Conservation (phyloP, 2,888 invertebrate genomes). For the Cataglyphis livida region DNA sequence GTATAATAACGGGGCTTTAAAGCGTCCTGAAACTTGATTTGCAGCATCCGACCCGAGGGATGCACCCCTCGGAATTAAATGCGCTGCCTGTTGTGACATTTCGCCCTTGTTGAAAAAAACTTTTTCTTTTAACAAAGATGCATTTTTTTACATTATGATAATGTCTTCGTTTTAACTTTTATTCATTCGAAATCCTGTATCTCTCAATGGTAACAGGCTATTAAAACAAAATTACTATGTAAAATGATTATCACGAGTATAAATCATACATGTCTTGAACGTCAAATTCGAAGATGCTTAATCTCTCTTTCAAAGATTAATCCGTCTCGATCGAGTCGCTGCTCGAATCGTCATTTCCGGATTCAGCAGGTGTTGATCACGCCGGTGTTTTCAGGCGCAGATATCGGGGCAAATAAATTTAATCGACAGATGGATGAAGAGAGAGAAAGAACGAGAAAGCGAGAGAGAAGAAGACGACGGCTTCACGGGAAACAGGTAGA, state of each 20-base stretch:
- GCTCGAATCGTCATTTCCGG: background rate
- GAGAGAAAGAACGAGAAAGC: background rate
- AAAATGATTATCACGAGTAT: background rate
- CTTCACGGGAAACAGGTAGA: conserved; percentile 30
- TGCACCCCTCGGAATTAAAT: conserved; percentile 19
- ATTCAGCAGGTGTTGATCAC: conserved; percentile 10
- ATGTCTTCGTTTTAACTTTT: background rate
- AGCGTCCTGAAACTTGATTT: conserved; percentile 41
- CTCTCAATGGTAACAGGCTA: background rate
- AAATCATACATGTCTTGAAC: background rate
- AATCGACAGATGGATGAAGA: background rate
- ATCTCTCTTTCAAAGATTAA: conserved; percentile 10
- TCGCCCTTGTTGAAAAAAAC: background rate
- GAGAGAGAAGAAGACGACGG: background rate
- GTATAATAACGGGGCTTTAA: conserved; percentile 45
- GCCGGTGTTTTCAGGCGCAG: background rate
- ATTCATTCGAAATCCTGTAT: background rate
- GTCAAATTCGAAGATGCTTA: conserved; percentile 7
- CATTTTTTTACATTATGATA: background rate
- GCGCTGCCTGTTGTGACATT: conserved; percentile 14
- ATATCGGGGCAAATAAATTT: conserved; percentile 1
- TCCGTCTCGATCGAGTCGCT: background rate
- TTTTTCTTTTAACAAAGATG: background rate
- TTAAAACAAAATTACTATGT: conserved; percentile 12
- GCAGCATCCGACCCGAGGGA: conserved; percentile 13